A percentile compares a stretch with the other conserved stretches of the same genome.
phyloP scores from a whole-genome alignment of 2,113 vertebrate species.

The Osmerus mordax region DNA sequence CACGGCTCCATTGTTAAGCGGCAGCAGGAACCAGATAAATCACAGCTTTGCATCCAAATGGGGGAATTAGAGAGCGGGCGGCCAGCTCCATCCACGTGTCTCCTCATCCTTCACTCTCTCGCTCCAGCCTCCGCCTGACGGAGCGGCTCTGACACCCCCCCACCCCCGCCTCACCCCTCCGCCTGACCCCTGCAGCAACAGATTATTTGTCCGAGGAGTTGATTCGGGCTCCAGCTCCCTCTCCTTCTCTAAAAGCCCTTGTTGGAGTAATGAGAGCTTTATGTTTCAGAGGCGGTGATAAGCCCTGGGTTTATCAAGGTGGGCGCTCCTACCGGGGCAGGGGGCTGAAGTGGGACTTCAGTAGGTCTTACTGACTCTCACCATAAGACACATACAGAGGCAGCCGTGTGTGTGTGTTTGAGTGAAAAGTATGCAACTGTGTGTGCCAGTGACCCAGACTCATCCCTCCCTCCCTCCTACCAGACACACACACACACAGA shows the following conservation, averaged over 20 bases:
- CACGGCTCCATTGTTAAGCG: neutral
- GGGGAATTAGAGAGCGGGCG: conserved; percentile 39
- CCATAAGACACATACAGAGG: too few species aligned
- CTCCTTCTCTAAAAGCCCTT: conserved; percentile 34
- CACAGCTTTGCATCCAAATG: conserved; percentile 53
- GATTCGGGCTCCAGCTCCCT: conserved; percentile 29
- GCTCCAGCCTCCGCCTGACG: conserved; percentile 20
- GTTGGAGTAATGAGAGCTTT: conserved; percentile 45
- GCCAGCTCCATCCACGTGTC: conserved; percentile 18
- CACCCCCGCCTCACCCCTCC: too few species aligned
- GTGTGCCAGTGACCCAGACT: too few species aligned
- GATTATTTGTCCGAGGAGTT: conserved; percentile 50
- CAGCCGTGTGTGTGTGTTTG: too few species aligned
- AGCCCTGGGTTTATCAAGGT: conserved; percentile 43
- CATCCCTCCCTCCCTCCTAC: neutral
- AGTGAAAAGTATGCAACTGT: too few species aligned
- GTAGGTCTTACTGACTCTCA: conserved; percentile 28
- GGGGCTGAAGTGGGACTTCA: conserved; percentile 26
- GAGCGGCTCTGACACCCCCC: conserved; percentile 30
- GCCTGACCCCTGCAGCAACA: conserved; percentile 31
- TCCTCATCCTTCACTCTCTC: conserved; percentile 42
- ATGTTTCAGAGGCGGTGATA: conserved; percentile 35
- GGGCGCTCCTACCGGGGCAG: conserved; percentile 15
- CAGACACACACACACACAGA: conserved; percentile 10
- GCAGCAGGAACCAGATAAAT: conserved; percentile 45